phyloP scores from a whole-genome alignment of 2,888 invertebrate genomes.

The Hirtodrosophila duncani region DNA sequence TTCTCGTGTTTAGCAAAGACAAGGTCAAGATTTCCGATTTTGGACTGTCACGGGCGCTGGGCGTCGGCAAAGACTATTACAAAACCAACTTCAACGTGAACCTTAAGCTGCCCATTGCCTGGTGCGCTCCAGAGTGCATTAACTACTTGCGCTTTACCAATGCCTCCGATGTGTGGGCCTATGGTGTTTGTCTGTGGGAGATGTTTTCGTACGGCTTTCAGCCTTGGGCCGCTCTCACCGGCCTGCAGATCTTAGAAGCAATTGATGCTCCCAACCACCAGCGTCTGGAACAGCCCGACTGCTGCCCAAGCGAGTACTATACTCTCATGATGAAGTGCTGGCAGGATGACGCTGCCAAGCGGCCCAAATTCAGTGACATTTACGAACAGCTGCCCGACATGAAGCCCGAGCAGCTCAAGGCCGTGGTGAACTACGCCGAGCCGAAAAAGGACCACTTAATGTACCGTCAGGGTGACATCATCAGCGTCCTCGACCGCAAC shows the following conservation, averaged over 20 bases:
- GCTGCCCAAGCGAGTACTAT: constrained; percentile 96
- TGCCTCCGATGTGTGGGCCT: constrained; percentile 98
- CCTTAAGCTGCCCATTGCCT: constrained; percentile 97
- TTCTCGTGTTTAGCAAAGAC: constrained; percentile 96
- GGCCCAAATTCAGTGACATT: constrained; percentile 94
- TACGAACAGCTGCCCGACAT: constrained; percentile 88
- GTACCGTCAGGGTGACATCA: constrained; percentile 92
- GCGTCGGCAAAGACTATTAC: constrained; percentile 99
- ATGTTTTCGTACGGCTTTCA: constrained; percentile 99
- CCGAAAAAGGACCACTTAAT: constrained; percentile 86
- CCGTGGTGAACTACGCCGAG: constrained; percentile 80
- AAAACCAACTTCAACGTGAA: constrained; percentile 98
- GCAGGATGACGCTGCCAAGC: constrained; percentile 92
- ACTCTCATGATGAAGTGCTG: constrained; percentile 96
- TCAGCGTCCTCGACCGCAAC: constrained; percentile 93
- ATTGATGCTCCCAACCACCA: constrained; percentile 95
- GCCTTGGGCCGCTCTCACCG: constrained; percentile 97
- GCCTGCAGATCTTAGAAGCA: constrained; percentile 95
- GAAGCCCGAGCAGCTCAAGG: constrained; percentile 95
- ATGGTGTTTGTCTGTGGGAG: constrained; percentile 99
- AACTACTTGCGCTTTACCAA: constrained; percentile 97
- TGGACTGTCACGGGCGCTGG: constrained; percentile 95
- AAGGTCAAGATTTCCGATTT: constrained; percentile 99
- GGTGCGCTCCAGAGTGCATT: constrained; percentile 99
- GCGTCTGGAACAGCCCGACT: constrained; percentile 94